A percentile compares a stretch with the other conserved stretches of the same genome.
Conservation (phyloP, 2,113 vertebrate genomes). For the Pogona vitticeps region DNA sequence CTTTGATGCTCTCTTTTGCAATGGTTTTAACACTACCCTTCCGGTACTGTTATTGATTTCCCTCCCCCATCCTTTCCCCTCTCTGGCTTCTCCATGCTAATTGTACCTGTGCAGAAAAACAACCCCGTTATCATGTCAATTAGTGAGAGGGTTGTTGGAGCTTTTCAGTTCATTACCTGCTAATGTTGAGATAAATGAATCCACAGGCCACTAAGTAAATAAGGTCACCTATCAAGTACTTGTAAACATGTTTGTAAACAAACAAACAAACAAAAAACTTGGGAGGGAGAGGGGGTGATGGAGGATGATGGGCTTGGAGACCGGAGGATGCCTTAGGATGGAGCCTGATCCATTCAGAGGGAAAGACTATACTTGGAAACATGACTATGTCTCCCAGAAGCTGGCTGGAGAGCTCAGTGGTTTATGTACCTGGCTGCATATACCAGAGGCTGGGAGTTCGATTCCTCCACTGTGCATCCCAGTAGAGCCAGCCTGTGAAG, state of each 20-base stretch:
- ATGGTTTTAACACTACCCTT: constrained; percentile 63
- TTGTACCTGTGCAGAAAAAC: constrained; percentile 85
- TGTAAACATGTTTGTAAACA: constrained; percentile 93
- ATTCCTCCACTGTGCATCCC: too few relatives aligned
- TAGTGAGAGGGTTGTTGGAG: constrained; percentile 86
- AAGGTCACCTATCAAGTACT: constrained; percentile 86
- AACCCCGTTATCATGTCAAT: constrained; percentile 90
- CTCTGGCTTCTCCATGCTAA: constrained; percentile 81
- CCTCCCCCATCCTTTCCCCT: constrained; percentile 55
- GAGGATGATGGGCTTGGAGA: constrained; percentile 47
- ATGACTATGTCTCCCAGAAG: too few relatives aligned
- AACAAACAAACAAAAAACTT: constrained; percentile 55
- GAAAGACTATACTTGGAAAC: too few relatives aligned
- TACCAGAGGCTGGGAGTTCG: too few relatives aligned
- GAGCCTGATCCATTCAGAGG: constrained; percentile 75
- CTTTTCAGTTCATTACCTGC: constrained; percentile 88
- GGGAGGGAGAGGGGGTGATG: constrained; percentile 59
- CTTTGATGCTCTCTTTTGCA: background rate
- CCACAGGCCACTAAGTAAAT: constrained; percentile 85
- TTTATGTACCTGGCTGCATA: too few relatives aligned
- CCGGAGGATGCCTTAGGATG: constrained; percentile 55
- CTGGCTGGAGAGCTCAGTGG: too few relatives aligned
- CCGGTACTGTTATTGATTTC: constrained; percentile 82
- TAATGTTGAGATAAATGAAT: constrained; percentile 92
- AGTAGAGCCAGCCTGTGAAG: too few relatives aligned